Evolutionary conservation across 2,113 vertebrate species (phyloP), one percentile per base, ranked within the genome.

Genomic region (Brachyhypopomus gauderio): DNA sequence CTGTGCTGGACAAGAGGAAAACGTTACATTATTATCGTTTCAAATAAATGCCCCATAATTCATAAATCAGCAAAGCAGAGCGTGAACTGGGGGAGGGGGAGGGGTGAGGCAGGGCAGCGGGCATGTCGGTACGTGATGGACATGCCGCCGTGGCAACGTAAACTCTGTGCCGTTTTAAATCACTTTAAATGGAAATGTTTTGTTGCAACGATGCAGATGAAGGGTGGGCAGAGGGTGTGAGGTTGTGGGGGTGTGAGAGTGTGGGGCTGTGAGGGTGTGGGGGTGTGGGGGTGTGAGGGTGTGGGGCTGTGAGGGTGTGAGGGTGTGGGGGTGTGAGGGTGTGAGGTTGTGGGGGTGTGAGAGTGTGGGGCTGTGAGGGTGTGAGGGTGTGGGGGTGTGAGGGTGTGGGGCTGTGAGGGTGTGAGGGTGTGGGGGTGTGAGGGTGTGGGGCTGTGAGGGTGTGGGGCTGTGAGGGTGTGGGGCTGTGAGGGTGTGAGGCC

Each of bases 151-250:
- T 25, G 88, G 88, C 84, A 86, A 92, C 90, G 90, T 90, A 90
- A 92, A 92, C 81, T 90, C 88, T 85, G 80, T 86, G 85, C 88
- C 88, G 90, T 92, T 92, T 30, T 92, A 92, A 93, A 94, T 93
- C 92, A 92, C 91, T 93, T 92, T 93, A 92, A 93, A 93, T 93
- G 92, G 91, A 92, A 93, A 93, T 93, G 91, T 93, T 93, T 94
- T 91, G 91, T 87, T 85, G 75, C 72, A 80, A 89, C 89, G 90
- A 93, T 93, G 92, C 90, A 92, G 91, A 93, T 90, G 88, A 85
- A 52, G 66, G 83, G 89, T 66, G 80, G 85, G 90, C 89, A 81
- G 87, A 85, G 82, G 86, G 86, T 83, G 87, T 89, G 90, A 3
- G 30, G 30, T 3, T 30, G 30, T 30, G 30, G 3, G 30, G 3